phyloP scores from a whole-genome alignment of 2,888 invertebrate species.

The Lordiphosa fenestrarum region DNA sequence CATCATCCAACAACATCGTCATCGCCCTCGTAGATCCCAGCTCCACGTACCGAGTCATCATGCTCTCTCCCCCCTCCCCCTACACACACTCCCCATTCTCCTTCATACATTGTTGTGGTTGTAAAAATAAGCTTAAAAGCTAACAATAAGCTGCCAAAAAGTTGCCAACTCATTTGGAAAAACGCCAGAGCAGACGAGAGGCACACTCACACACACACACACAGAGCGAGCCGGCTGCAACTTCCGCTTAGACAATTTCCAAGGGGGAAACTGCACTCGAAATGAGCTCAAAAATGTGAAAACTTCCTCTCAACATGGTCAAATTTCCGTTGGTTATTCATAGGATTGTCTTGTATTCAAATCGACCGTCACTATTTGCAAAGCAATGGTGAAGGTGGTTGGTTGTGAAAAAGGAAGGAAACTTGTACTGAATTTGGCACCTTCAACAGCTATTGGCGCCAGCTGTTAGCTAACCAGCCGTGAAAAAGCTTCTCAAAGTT shows the following conservation, averaged over 20 bases:
- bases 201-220: too few species aligned
- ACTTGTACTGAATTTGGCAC: too few species aligned
- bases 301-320: conserved; percentile 1
- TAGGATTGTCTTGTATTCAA: too few species aligned
- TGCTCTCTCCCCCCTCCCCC: conserved; percentile 9
- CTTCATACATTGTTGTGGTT: conserved; percentile 64
- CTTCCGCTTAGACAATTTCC: conserved; percentile 67
- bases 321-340: too few species aligned
- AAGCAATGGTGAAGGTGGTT: too few species aligned
- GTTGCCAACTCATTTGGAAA: conserved; percentile 75
- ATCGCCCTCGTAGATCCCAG: conserved; percentile 13
- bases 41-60: conserved; percentile 61
- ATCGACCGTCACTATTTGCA: too few species aligned
- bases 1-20: conserved; percentile 47
- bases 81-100: conserved; percentile 7
- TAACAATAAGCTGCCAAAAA: conserved; percentile 69
- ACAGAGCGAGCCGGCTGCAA: conserved; percentile 36
- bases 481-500: too few species aligned
- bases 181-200: conserved; percentile 33
- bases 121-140: conserved; percentile 75
- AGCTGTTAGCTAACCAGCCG: too few species aligned
- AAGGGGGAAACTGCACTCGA: conserved; percentile 9
- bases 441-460: too few species aligned
- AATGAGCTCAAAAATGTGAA: conserved; percentile 2
- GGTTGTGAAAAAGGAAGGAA: too few species aligned